These are phyloP conservation scores for Podilymbus podiceps DNA, from an alignment of 2,113 vertebrate species.

Conservation along the genomic window DNA sequence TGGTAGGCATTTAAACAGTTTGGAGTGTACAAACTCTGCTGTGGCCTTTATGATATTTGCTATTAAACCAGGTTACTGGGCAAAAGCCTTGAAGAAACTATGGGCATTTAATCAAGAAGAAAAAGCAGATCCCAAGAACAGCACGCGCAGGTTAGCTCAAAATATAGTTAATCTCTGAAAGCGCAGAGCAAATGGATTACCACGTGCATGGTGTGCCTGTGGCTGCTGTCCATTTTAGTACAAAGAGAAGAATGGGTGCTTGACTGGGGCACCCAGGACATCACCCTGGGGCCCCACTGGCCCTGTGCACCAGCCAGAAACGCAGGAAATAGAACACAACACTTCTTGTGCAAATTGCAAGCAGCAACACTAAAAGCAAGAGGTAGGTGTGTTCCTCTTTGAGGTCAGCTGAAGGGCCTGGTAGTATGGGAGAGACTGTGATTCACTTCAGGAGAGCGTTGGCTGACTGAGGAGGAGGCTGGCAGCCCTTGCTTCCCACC, in stretches of 20 bases:
- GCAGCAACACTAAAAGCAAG: neutral
- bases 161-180: neutral
- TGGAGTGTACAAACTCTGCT: neutral
- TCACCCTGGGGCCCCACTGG: rapidly evolving
- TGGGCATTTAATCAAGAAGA: neutral
- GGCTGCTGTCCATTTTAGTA: neutral
- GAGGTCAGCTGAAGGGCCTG: neutral
- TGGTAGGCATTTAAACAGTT: neutral
- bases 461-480: neutral
- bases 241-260: neutral
- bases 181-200: neutral
- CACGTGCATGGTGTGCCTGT: rapidly evolving
- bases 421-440: neutral
- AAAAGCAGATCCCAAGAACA: neutral
- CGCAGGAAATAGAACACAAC: neutral
- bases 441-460: neutral
- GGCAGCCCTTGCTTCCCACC: neutral
- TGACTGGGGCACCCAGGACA: neutral
- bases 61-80: neutral
- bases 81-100: neutral
- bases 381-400: neutral
- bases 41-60: neutral
- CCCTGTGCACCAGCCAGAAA: neutral
- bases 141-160: neutral
- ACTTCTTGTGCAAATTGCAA: neutral